Evolutionary conservation across 2,888 invertebrate genomes (phyloP).

Genomic region (Phorcus lineatus): DNA sequence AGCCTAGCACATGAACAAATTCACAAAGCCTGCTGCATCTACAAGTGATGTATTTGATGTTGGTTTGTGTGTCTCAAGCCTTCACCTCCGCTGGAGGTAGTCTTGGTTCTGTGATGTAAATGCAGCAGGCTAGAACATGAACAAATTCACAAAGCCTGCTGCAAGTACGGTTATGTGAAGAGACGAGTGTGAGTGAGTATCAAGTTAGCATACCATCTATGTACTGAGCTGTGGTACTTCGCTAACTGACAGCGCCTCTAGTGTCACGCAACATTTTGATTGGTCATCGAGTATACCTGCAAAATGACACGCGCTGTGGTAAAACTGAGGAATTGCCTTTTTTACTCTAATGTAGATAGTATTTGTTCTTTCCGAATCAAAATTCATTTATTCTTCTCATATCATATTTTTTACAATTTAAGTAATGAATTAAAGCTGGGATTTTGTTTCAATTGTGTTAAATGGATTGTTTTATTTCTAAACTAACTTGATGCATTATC

Average conservation of each 20-base stretch:
- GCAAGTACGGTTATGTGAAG: neutral
- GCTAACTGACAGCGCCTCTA: neutral
- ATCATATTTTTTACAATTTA: too few relatives aligned
- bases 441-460: too few relatives aligned
- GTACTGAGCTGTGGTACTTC: neutral
- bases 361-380: too few relatives aligned
- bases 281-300: neutral
- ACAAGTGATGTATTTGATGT: neutral
- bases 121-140: neutral
- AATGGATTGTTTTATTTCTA: too few relatives aligned
- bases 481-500: too few relatives aligned
- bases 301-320: neutral
- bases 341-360: too few relatives aligned
- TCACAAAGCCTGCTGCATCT: neutral
- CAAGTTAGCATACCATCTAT: neutral
- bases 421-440: too few relatives aligned
- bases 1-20: neutral
- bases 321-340: neutral
- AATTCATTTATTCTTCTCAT: too few relatives aligned
- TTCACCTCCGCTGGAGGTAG: neutral
- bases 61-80: neutral
- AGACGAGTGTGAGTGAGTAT: neutral
- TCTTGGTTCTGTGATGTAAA: neutral
- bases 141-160: neutral
- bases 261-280: neutral